A percentile compares a stretch with the other conserved stretches of the same genome.
These are phyloP conservation scores for Peribatodes rhomboidaria DNA, from an alignment of 2,888 invertebrate species.

Conservation along the genomic window DNA sequence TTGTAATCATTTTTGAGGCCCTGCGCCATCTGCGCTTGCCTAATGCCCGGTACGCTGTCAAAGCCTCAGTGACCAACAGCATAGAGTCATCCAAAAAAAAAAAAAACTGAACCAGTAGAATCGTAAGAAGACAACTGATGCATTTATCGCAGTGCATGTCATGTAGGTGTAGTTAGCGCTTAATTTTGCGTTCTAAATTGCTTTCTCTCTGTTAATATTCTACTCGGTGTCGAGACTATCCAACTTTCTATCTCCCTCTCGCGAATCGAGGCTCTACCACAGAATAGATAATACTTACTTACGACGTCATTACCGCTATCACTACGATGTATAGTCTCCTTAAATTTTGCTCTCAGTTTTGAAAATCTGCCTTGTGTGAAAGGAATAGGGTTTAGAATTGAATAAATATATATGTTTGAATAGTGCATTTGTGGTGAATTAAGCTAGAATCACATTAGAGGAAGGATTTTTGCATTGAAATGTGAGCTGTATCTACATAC, in stretches of 20 bases:
- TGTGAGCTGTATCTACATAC: neutral
- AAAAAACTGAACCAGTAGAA: no score
- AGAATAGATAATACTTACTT: conserved; percentile 49
- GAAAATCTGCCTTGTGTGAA: neutral
- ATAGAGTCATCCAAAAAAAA: no score
- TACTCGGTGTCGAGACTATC: conserved; percentile 28
- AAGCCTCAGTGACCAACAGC: no score
- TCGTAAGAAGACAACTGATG: no score
- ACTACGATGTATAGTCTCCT: conserved; percentile 50
- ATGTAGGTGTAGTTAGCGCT: no score
- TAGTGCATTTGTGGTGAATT: neutral
- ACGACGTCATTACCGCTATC: conserved; percentile 84
- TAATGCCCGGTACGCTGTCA: no score
- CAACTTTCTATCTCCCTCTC: conserved; percentile 66
- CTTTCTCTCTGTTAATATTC: conserved; percentile 16
- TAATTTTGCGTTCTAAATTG: neutral
- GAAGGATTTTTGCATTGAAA: neutral
- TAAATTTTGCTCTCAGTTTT: neutral
- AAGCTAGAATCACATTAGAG: neutral
- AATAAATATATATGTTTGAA: neutral
- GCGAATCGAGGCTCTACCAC: conserved; percentile 58
- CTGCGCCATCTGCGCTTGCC: no score
- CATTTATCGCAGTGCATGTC: no score
- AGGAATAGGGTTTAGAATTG: conserved; percentile 7
- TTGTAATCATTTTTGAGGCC: no score